Evolutionary conservation across 2,888 invertebrate genomes (phyloP), one percentile per base, ranked within the genome.

Genomic region (Gasteruption jaculator): DNA sequence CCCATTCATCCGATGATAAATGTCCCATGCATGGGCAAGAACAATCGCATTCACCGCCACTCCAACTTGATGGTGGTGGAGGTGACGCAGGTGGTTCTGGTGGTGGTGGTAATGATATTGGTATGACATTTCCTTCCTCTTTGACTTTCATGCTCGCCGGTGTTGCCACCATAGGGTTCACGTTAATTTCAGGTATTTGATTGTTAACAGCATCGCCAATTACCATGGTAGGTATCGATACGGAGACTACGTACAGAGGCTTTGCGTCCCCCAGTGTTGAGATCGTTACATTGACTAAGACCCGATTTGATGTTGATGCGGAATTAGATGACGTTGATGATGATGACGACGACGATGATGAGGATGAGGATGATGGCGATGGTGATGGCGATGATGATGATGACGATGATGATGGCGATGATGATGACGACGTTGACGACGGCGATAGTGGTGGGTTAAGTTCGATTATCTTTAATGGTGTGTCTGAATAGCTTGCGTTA

Each of bases 201-300:
- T 45, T 43, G 43, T 54, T 54, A 34, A n/a, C n/a, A n/a, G 48
- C 43, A 57, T 74, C 73, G 58, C 24, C n/a, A n/a, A n/a, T 74
- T 22, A 75, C 76, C 54, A 77, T 74, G 38, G 82, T 82, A 7
- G 90, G 90, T 41, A 91, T 82, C 47, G 85, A 85, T 45, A 90
- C 81, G 58, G 90, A 88, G 54, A 90, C 74, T 24, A 87, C 82
- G 73, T 89, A 90, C 49, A 89, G 76, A 33, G 82, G 81, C 60
- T 80, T 80, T 57, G 79, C 75, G 46, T 73, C 68, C 21, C 73
- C 56, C n/a, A 72, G 66, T 52, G 71, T 73, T 39, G 73, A 71
- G 60, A 90, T 88, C 6, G 89, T 87, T 52, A 91, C 76, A 72
- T 91, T 91, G 46, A 91, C 84, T 52, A 88, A 74, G 56, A 90